Conservation (phyloP, 2,888 invertebrate genomes). For the Tenthredo amoena region DNA sequence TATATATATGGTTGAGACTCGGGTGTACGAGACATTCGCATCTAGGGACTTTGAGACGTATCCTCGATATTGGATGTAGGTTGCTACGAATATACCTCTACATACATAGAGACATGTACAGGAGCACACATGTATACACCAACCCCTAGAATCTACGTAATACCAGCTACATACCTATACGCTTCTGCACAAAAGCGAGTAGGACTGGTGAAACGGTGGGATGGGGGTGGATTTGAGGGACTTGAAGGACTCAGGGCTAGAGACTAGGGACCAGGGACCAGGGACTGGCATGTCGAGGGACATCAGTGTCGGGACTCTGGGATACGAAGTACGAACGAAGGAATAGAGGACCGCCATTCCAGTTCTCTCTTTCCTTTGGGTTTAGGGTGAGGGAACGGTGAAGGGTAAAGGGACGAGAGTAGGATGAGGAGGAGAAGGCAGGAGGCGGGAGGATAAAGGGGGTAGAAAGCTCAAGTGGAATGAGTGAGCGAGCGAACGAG, state of each 20-base stretch:
- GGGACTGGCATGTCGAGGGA: constrained; percentile 68
- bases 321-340: constrained; percentile 64
- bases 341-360: constrained; percentile 56
- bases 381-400: constrained; percentile 3
- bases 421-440: not conserved
- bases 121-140: not conserved
- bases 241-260: constrained; percentile 58
- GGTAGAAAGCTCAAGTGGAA: constrained; percentile 67
- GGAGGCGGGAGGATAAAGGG: constrained; percentile 63
- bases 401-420: constrained; percentile 32
- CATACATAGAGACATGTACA: too few relatives aligned
- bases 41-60: constrained; percentile 60
- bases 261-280: constrained; percentile 60
- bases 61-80: constrained; percentile 76
- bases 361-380: not conserved
- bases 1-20: constrained; percentile 14
- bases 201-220: constrained; percentile 54
- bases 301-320: constrained; percentile 71
- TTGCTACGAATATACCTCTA: not conserved
- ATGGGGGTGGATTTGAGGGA: constrained; percentile 54
- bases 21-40: constrained; percentile 46
- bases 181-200: constrained; percentile 35
- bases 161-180: constrained; percentile 8
- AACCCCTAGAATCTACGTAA: not conserved
- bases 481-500: constrained; percentile 61